Percentiles rank a stretch among this genome's conserved stretches.
phyloP scores from a whole-genome alignment of 2,113 vertebrate genomes.

The Mohoua ochrocephala region DNA sequence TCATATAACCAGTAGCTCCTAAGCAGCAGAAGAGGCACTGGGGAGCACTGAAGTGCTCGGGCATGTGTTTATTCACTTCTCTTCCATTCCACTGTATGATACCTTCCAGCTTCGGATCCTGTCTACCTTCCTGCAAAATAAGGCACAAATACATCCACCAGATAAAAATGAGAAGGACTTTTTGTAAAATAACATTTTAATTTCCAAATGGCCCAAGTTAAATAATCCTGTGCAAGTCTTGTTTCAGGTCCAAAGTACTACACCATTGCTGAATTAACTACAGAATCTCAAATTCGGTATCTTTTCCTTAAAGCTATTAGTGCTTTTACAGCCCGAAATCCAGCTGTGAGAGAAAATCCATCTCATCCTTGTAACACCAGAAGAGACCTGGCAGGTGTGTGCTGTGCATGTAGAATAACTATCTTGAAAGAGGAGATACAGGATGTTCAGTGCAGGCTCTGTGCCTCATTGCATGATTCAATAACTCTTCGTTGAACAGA shows the following conservation, averaged over 20 bases:
- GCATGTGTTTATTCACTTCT: neutral
- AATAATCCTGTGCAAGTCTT: neutral
- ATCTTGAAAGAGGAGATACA: neutral
- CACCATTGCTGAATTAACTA: neutral
- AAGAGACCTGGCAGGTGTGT: neutral
- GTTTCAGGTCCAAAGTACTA: neutral
- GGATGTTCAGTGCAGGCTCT: neutral
- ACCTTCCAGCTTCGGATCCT: neutral
- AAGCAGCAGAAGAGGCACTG: neutral
- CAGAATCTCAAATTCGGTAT: neutral
- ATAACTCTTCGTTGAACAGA: accelerated
- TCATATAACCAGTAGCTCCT: neutral
- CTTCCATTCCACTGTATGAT: neutral
- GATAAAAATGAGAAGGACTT: neutral
- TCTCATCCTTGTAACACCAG: neutral
- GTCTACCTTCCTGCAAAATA: neutral
- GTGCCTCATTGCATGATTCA: neutral
- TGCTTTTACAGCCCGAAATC: neutral
- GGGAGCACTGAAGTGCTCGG: neutral
- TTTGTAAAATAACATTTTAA: neutral
- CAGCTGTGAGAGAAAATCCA: neutral
- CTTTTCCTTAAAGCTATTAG: neutral
- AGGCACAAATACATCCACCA: neutral
- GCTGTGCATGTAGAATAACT: neutral
- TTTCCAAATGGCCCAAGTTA: neutral